phyloP scores from a whole-genome alignment of 2,888 invertebrate species.

The Caenorhabditis wallacei region DNA sequence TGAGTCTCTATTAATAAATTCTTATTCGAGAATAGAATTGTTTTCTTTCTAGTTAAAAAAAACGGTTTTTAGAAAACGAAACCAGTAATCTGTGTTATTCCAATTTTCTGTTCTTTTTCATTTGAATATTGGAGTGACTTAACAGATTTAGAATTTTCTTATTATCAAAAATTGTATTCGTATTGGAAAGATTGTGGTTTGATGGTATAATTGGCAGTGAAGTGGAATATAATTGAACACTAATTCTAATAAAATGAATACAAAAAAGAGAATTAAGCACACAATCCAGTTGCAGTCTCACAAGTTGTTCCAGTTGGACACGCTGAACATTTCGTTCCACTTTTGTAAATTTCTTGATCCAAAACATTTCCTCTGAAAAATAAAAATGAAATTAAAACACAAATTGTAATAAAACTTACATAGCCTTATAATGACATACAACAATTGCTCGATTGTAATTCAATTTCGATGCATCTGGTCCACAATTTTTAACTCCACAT shows the following conservation, averaged over 20 bases:
- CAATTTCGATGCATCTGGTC: conserved; percentile 4
- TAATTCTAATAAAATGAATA: conserved; percentile 1
- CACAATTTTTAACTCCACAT: conserved; percentile 56
- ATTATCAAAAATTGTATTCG: too few relatives aligned
- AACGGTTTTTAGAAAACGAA: too few relatives aligned
- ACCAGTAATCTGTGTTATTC: too few relatives aligned
- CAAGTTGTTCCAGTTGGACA: conserved; percentile 44
- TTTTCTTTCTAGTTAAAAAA: too few relatives aligned
- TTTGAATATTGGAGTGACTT: too few relatives aligned
- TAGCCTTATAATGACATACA: conserved; percentile 53
- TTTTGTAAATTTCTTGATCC: conserved; percentile 29
- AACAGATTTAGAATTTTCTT: too few relatives aligned
- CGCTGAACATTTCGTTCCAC: conserved; percentile 40
- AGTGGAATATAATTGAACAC: neutral
- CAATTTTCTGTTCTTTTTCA: too few relatives aligned
- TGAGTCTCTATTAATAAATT: too few relatives aligned
- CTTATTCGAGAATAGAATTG: too few relatives aligned
- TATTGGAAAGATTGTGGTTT: too few relatives aligned
- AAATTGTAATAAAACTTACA: conserved; percentile 5
- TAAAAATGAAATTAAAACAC: neutral
- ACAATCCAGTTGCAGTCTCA: conserved; percentile 38
- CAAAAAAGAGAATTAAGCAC: conserved; percentile 18
- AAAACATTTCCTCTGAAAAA: conserved; percentile 34
- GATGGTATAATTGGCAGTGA: neutral
- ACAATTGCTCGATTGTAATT: conserved; percentile 35